A percentile compares a stretch with the other conserved stretches of the same genome.
Conservation (phyloP, 2,113 vertebrate species). For the Psittacara wagleri region DNA sequence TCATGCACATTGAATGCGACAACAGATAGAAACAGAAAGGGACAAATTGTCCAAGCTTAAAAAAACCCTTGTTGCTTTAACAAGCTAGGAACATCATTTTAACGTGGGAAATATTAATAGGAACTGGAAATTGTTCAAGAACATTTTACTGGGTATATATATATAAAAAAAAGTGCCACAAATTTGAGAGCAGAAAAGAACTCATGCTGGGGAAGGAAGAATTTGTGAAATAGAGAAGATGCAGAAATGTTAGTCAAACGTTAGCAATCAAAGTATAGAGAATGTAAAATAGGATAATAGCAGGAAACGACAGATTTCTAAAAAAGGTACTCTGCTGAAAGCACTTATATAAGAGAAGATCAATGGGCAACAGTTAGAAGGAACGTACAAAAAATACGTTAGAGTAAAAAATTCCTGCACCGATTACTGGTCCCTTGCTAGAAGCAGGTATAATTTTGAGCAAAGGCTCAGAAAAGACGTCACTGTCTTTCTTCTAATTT, state of each 20-base stretch:
- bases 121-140: slow-evolving; percentile 63
- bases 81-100: slow-evolving; percentile 28
- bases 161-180: not conserved
- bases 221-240: not conserved
- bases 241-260: not conserved
- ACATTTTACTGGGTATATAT: slow-evolving; percentile 31
- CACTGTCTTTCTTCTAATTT: not conserved
- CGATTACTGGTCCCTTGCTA: not conserved
- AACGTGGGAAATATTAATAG: slow-evolving; percentile 56
- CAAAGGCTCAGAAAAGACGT: not conserved
- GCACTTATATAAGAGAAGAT: not conserved
- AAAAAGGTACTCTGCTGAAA: not conserved
- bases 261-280: not conserved
- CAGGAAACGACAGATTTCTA: fast-evolving
- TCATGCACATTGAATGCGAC: not conserved
- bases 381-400: not conserved
- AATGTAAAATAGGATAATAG: not conserved
- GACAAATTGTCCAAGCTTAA: slow-evolving; percentile 38
- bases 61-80: not conserved
- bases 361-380: not conserved
- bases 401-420: not conserved
- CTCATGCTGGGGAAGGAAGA: not conserved
- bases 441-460: not conserved
- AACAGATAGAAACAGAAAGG: not conserved
- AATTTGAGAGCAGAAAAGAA: not conserved